Evolutionary conservation across 2,797 vertebrate genomes (phyloP), one percentile per base, ranked within the genome.

Genomic region (Pempheris klunzingeri): DNA sequence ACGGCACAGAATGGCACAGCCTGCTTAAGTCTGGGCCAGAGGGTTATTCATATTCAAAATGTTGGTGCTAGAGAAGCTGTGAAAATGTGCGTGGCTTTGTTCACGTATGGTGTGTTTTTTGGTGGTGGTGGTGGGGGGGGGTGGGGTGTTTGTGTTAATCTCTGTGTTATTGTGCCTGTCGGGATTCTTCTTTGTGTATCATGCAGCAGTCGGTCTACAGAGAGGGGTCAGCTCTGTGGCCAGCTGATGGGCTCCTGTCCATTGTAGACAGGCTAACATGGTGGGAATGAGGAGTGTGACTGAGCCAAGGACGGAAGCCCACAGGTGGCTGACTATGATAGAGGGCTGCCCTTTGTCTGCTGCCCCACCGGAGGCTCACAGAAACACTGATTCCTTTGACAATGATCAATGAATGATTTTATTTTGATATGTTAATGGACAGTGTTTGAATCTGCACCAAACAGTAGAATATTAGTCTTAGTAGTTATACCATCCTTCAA

Each of bases 41-140:
- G 82, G 80, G 87, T 88, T 54, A 90, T 90, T 86, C 90, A 92
- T 92, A 92, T 93, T 92, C 90, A 92, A 88, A 71, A 73, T 74
- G 83, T 84, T 87, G 82, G 68, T 82, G 70, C 80, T 80, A 82
- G 71, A 74, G 72, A 88, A 77, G 74, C 87, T 83, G 87, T 78
- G 83, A 84, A 83, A 84, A 81, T 2, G 54, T 81, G 84, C 39
- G 9, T 11, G 17, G 82, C 78, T 85, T 82, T 89, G 86, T 90
- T 86, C 77, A 57, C 47, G 79, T 82, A 71, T 81, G 83, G 62
- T 63, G 76, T 69, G 57, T 43, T 14, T 54, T 63, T 73, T 78
- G 70, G 49, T 10, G 44, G 36, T 20, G 8, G 39, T 39, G 36
- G 36, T 26, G 61, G 50, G n/a, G 24, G 34, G 4, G 3, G 6